Evolutionary conservation across 2,797 vertebrate genomes (phyloP).

Genomic region (Synaphobranchus kaupii): DNA sequence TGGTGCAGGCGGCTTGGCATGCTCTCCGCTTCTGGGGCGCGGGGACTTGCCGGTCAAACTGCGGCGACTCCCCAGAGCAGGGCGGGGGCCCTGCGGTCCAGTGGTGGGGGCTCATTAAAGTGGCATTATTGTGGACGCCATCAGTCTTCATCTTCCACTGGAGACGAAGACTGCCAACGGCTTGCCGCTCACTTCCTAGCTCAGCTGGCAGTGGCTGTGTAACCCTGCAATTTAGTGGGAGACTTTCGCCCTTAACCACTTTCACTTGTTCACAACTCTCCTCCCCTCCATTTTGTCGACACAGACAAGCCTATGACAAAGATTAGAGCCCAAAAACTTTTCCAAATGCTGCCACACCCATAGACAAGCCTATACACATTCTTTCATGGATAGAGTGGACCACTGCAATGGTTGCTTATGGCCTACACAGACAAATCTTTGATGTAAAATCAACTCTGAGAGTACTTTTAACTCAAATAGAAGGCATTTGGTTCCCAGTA

Average conservation of each 20-base stretch:
- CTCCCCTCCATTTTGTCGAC: no score
- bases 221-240: slow-evolving; percentile 73
- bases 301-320: no score
- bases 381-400: no score
- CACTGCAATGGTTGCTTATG: no score
- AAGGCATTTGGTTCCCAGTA: no score
- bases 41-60: slow-evolving; percentile 99
- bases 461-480: no score
- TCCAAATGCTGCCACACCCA: no score
- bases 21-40: slow-evolving; percentile 92
- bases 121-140: slow-evolving; percentile 99
- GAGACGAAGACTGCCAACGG: slow-evolving; percentile 99
- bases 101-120: slow-evolving; percentile 99
- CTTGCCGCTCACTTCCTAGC: slow-evolving; percentile 97
- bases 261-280: background rate
- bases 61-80: slow-evolving; percentile 98
- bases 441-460: no score
- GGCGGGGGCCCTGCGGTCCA: slow-evolving; percentile 98
- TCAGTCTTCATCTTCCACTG: slow-evolving; percentile 99
- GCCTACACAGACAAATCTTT: no score
- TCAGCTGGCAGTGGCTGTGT: slow-evolving; percentile 94
- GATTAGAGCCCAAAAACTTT: no score
- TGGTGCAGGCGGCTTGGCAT: slow-evolving; percentile 92
- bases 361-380: no score
- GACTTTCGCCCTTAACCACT: slow-evolving; percentile 77